Evolutionary conservation across 2,888 invertebrate species (phyloP), one percentile per base, ranked within the genome.

Genomic region (Nebria brevicollis): DNA sequence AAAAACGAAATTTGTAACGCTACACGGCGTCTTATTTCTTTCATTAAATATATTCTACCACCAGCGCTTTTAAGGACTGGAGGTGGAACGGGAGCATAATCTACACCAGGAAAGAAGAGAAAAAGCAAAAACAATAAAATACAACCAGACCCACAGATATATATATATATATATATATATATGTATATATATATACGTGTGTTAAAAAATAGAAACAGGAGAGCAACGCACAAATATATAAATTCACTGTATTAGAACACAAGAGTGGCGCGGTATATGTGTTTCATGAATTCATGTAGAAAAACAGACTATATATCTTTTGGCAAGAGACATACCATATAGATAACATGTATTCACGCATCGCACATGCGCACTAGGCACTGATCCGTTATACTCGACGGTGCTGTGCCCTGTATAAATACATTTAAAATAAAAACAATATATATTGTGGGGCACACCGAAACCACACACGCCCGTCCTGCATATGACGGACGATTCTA

Each of bases 221-320:
- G 54, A 8, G 54, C 54, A 54, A 70, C 70, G 25, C 75, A 75
- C 75, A 43, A 72, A 70, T 75, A 80, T 75, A 79, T 80, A 80
- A 80, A 80, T 80, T 80, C 75, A 80, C 70, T 80, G 70, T 72
- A 54, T 54, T 54, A 54, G 54, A 54, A 13, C 54, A 54, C 54
- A 54, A 54, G 54, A 11, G 41, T 66, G 43, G 26, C 25, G 70
- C 25, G 34, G 13, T 11, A 10, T 70, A 26, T 70, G 75, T 42
- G 64, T 80, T 75, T 75, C 80, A 80, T 80, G 85, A 84, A 85
- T 84, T 85, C 84, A 83, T 84, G 83, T 84, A 85, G 85, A 86
- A 86, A 86, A 86, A 86, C 85, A 85, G 84, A 85, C 85, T 85
- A 85, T 86, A 86, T 86, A 86, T 85, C 85, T 85, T 84, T 84